Percentiles rank a stretch among this genome's conserved stretches.
Evolutionary conservation across 2,113 vertebrate species (phyloP).

Genomic region (Jaculus jaculus): DNA sequence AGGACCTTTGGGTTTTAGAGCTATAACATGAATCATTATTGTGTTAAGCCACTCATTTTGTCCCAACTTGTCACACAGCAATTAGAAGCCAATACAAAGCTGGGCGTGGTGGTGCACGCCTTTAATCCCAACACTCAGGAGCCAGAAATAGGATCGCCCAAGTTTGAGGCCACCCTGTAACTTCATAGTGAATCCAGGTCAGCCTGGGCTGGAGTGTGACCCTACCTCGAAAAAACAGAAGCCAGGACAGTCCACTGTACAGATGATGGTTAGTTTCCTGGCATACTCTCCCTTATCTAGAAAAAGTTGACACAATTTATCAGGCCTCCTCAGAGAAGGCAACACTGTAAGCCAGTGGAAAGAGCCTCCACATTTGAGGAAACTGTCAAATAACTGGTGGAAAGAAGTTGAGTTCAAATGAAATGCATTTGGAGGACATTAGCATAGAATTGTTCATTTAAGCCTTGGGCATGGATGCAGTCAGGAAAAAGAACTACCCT

Average conservation of each 20-base stretch:
- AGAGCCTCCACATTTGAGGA: background rate
- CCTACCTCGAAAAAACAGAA: background rate
- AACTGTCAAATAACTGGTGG: background rate
- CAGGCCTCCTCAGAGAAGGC: background rate
- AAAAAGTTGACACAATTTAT: background rate
- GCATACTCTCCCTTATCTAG: background rate
- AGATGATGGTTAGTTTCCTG: background rate
- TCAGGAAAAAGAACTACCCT: conserved; percentile 4
- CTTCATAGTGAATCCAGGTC: too few species aligned
- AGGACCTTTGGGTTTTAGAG: background rate
- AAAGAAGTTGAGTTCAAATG: background rate
- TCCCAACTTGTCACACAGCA: conserved; percentile 14
- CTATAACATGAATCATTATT: background rate
- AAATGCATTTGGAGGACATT: background rate
- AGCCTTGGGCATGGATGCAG: background rate
- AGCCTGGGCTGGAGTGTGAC: too few species aligned
- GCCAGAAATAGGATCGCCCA: too few species aligned
- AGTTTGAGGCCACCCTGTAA: too few species aligned
- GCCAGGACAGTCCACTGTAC: background rate
- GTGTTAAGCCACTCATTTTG: background rate
- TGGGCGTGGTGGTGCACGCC: too few species aligned
- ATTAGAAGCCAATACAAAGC: background rate
- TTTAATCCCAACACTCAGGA: too few species aligned
- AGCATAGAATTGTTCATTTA: background rate
- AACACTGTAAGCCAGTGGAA: background rate